Evolutionary conservation across 2,113 vertebrate genomes (phyloP), one percentile per base, ranked within the genome.

Genomic region (Cyprinodon brontotheroides): DNA sequence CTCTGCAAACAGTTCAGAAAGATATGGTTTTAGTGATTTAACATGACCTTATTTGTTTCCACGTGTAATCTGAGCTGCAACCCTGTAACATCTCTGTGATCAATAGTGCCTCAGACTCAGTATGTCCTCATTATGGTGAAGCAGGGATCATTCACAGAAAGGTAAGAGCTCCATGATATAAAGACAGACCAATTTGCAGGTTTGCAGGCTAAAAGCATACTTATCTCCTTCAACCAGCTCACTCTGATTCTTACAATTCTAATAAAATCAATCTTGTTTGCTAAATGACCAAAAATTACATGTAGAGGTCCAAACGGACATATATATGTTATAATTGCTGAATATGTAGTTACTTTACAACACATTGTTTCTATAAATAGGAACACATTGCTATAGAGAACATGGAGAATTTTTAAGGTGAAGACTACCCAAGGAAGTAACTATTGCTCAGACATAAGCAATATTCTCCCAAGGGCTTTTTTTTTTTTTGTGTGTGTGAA

Each of bases 391-490:
- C 53, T 39, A 68, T 79, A 61, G 74, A 78, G 45, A 64, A 17
- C 39, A 45, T 50, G 37, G 61, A 14, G 67, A 65, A 68, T 78
- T 57, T 50, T 67, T 59, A 53, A 72, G 66, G 65, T 64, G 65
- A 74, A 29, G 62, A 79, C 70, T 70, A 69, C 78, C 71, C 72
- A 57, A 75, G 48, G 80, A 74, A 59, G 75, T 65, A 70, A 3
- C 29, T 68, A 72, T 74, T 64, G 80, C 67, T 74, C 87, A 68
- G 63, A 13, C 60, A 77, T 76, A 73, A 81, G 20, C 20, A n/a
- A n/a, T n/a, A n/a, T n/a, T n/a, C n/a, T n/a, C n/a, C n/a, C n/a
- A n/a, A n/a, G n/a, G n/a, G n/a, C n/a, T n/a, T n/a, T n/a, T n/a
- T n/a, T n/a, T 29, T 29, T 29, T 29, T 29, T 29, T 29, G 1